Base-by-base conservation (phyloP, 2,888 invertebrate species). In the Cristatella mucedo region DNA sequence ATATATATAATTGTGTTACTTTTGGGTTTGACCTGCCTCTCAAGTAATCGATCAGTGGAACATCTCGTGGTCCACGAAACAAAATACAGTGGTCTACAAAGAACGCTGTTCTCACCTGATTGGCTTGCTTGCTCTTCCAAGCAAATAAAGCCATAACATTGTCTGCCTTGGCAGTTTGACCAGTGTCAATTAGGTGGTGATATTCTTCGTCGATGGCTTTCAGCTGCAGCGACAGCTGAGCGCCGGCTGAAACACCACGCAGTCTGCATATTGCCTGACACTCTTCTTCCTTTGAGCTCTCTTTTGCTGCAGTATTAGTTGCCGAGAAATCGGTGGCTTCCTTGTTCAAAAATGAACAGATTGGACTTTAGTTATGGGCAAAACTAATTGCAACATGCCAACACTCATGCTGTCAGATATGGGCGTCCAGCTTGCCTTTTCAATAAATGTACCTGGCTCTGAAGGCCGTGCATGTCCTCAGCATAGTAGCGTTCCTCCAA, bases 201-300 rank as follows among this genome's bases (percentile, higher is more conserved):
- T 59, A 63, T 42, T 64, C 64, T 44, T 52, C 49, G 41, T 64
- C 64, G 37, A 64, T 54, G 18, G 64, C 64, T 46, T 61, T 62
- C 33, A 64, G 51, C 34, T 63, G 57, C 15, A 56, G 52, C 7
- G 58, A 51, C n/a, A 60, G 49, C 1, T 60, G 59, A 6, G 60
- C 54, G 2, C 49, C 40, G 1, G 43, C 44, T 4, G 53, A 53
- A 3, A 61, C 59, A 2, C 59, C 59, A 36, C 55, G 54, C 21
- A 64, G 44, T 44, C 56, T 53, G 49, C 61, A 60, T 24, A 64
- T 63, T 15, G 64, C 64, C 37, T 46, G 50, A 46, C 57, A 58
- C 41, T 64, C 64, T 37, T 64, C 64, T 33, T 53, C 55, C 43
- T 60, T 63, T 5, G 59, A 59, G 42, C 62, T 61, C 46, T 63